Evolutionary conservation across 2,888 invertebrate genomes (phyloP).

Genomic region (Antitype chi): DNA sequence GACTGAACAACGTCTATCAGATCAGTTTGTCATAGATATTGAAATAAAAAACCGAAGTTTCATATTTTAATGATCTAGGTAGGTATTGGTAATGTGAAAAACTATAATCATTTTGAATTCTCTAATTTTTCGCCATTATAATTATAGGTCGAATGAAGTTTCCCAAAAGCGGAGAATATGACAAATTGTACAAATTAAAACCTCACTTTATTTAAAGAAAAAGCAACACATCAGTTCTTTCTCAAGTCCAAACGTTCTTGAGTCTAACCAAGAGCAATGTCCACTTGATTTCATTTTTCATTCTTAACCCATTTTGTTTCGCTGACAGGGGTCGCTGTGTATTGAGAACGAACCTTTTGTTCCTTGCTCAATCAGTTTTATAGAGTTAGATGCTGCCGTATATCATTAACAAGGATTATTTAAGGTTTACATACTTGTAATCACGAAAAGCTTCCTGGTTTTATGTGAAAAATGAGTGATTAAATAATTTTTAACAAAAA

Average conservation of each 20-base stretch:
- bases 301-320: constrained; percentile 87
- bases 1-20: too few relatives aligned
- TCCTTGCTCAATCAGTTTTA: constrained; percentile 83
- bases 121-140: neutral
- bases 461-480: neutral
- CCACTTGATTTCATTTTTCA: constrained; percentile 90
- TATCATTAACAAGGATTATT: constrained; percentile 83
- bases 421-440: constrained; percentile 53
- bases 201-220: neutral
- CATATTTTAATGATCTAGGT: too few relatives aligned
- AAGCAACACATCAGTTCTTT: constrained; percentile 11
- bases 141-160: neutral
- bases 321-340: constrained; percentile 84
- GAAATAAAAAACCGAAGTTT: neutral
- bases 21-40: too few relatives aligned
- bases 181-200: neutral
- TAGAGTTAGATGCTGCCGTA: constrained; percentile 69
- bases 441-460: constrained; percentile 1
- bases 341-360: constrained; percentile 84
- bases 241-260: constrained; percentile 68
- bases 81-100: neutral
- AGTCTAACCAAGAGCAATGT: constrained; percentile 73
- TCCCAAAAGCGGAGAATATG: neutral
- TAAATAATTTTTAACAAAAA: neutral
- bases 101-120: neutral